phyloP scores from a whole-genome alignment of 2,888 invertebrate genomes.

The Drosophila yooni region DNA sequence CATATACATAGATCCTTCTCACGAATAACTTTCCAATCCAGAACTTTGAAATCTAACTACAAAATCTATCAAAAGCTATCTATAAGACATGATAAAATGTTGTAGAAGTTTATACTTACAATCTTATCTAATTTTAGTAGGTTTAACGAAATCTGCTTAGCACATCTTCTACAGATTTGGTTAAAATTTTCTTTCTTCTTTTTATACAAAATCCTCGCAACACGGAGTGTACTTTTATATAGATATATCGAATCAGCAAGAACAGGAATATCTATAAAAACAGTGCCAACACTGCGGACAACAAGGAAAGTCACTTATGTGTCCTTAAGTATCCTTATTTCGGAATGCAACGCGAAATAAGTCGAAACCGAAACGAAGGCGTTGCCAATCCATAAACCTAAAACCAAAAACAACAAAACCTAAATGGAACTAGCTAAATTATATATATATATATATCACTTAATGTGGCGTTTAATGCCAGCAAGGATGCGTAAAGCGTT shows the following conservation, averaged over 20 bases:
- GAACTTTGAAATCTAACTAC: too few species aligned
- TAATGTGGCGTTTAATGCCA: conserved; percentile 70
- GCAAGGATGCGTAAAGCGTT: conserved; percentile 69
- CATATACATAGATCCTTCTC: too few species aligned
- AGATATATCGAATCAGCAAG: background rate
- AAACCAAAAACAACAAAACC: conserved; percentile 43
- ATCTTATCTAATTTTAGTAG: too few species aligned
- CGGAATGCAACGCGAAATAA: conserved; percentile 24
- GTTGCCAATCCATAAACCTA: conserved; percentile 59
- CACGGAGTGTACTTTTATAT: background rate
- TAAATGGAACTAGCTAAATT: conserved; percentile 45
- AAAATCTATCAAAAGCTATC: too few species aligned
- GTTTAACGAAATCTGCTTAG: too few species aligned
- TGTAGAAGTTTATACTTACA: too few species aligned
- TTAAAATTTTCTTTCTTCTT: too few species aligned
- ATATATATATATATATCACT: conserved; percentile 29
- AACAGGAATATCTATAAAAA: background rate
- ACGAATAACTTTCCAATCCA: too few species aligned
- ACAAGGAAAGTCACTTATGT: conserved; percentile 66
- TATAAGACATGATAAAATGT: too few species aligned
- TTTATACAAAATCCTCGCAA: background rate
- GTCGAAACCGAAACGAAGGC: conserved; percentile 22
- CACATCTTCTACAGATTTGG: too few species aligned
- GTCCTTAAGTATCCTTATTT: conserved; percentile 56
- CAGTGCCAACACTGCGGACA: background rate